These are phyloP conservation scores for Heliconius eleuchia DNA, from an alignment of 1,140 invertebrate genomes.

Conservation along the genomic window DNA sequence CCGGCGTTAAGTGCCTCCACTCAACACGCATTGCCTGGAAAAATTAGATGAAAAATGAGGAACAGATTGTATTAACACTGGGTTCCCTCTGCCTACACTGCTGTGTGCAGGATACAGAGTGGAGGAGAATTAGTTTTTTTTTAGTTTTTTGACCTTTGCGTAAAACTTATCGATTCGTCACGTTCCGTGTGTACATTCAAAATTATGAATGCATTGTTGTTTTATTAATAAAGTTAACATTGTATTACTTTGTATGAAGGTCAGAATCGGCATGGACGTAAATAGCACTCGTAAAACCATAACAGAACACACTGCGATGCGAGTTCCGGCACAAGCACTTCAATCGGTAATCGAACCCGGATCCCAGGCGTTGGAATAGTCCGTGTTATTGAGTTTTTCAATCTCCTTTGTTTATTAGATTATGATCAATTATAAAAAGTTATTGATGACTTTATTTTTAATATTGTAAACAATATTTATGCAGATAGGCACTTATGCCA, in stretches of 20 bases:
- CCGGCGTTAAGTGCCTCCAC: too few relatives aligned
- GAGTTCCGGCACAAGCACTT: constrained; percentile 47
- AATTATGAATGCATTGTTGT: constrained; percentile 25
- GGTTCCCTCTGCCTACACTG: too few relatives aligned
- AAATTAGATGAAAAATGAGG: too few relatives aligned
- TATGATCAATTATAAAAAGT: constrained; percentile 33
- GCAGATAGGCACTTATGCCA: not conserved
- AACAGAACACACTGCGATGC: constrained; percentile 29
- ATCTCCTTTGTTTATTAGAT: constrained; percentile 40
- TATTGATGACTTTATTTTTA: constrained; percentile 28
- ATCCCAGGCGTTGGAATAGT: constrained; percentile 37
- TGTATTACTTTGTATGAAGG: constrained; percentile 28
- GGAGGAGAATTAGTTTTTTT: too few relatives aligned
- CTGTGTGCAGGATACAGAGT: too few relatives aligned
- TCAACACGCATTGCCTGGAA: too few relatives aligned
- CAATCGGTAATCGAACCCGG: constrained; percentile 53
- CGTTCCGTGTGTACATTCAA: constrained; percentile 11
- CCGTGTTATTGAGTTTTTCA: constrained; percentile 30
- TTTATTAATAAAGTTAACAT: constrained; percentile 15
- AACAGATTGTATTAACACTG: too few relatives aligned
- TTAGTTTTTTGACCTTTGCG: not conserved
- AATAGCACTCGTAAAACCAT: constrained; percentile 45
- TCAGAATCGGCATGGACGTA: constrained; percentile 39
- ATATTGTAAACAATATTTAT: constrained; percentile 11
- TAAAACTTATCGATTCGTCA: constrained; percentile 17